These are phyloP conservation scores for Magallana gigas DNA, from an alignment of 1,140 invertebrate genomes.

Conservation along the genomic window DNA sequence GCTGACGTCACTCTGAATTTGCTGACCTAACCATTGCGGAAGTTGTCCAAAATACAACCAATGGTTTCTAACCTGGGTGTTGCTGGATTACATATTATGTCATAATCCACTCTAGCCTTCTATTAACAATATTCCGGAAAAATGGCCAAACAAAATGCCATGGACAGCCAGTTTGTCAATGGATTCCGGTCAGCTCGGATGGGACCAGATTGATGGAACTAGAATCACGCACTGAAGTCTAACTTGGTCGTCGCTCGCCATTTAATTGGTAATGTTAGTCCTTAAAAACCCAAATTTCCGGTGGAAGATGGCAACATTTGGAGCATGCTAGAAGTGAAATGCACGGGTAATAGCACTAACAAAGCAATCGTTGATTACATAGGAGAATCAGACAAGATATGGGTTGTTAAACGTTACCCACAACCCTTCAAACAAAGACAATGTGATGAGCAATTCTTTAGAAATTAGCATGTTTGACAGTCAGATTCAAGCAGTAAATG, in stretches of 20 bases:
- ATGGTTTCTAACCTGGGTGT: too few species aligned
- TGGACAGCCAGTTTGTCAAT: not conserved
- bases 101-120: too few species aligned
- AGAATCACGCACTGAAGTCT: not conserved
- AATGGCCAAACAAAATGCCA: not conserved
- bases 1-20: too few species aligned
- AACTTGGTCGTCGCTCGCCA: not conserved
- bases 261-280: constrained; percentile 19
- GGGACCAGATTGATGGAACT: not conserved
- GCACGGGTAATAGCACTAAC: constrained; percentile 13
- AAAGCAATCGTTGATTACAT: constrained; percentile 6
- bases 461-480: constrained; percentile 31
- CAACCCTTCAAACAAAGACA: not conserved
- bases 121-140: too few species aligned
- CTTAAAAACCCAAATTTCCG: constrained; percentile 28
- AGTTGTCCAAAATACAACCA: too few species aligned
- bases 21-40: too few species aligned
- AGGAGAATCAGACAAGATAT: not conserved
- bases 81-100: too few species aligned
- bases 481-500: constrained; percentile 1
- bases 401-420: constrained; percentile 22
- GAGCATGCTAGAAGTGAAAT: not conserved
- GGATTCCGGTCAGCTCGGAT: not conserved
- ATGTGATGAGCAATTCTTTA: constrained; percentile 16
- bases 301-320: constrained; percentile 8